These are phyloP conservation scores for Luidia sarsii DNA, from an alignment of 53 echinoderm and acorn worm genomes.

Conservation along the genomic window DNA sequence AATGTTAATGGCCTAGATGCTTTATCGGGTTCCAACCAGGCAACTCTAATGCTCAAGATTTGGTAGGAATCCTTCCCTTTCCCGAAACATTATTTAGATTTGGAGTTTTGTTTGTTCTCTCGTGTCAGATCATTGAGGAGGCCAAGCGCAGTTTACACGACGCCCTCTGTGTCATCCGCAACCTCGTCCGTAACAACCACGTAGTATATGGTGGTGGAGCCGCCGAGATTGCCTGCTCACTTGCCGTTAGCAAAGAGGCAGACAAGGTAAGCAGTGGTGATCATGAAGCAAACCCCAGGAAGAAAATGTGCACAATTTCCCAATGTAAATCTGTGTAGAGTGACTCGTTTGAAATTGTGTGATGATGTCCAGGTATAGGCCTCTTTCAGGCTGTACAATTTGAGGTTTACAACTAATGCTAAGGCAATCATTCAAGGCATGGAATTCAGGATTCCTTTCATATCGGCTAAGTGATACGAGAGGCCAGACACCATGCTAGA, in stretches of 20 bases:
- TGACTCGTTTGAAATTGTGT: too few species aligned
- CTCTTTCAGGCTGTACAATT: too few species aligned
- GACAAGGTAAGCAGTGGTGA: conserved; percentile 83
- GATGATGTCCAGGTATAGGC: too few species aligned
- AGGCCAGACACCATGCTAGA: conserved; percentile 82
- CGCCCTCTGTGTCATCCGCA: conserved; percentile 96
- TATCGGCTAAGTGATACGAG: conserved; percentile 20
- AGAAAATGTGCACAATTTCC: too few species aligned
- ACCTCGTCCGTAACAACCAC: conserved; percentile 83
- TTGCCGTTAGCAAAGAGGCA: conserved; percentile 95
- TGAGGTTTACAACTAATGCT: too few species aligned
- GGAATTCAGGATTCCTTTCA: conserved; percentile 86
- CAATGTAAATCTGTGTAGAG: too few species aligned
- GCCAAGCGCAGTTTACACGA: conserved; percentile 96
- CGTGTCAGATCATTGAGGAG: conserved; percentile 87
- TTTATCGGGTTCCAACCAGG: too few species aligned
- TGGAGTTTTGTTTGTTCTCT: neutral
- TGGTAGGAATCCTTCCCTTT: neutral
- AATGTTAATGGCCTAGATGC: too few species aligned
- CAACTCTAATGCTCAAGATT: too few species aligned
- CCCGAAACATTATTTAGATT: too few species aligned
- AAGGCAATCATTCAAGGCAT: conserved; percentile 58
- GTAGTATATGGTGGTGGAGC: conserved; percentile 97
- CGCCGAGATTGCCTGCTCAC: conserved; percentile 88
- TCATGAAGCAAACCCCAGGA: too few species aligned